phyloP scores from a whole-genome alignment of 1,140 invertebrate genomes.

The Amyelois transitella region DNA sequence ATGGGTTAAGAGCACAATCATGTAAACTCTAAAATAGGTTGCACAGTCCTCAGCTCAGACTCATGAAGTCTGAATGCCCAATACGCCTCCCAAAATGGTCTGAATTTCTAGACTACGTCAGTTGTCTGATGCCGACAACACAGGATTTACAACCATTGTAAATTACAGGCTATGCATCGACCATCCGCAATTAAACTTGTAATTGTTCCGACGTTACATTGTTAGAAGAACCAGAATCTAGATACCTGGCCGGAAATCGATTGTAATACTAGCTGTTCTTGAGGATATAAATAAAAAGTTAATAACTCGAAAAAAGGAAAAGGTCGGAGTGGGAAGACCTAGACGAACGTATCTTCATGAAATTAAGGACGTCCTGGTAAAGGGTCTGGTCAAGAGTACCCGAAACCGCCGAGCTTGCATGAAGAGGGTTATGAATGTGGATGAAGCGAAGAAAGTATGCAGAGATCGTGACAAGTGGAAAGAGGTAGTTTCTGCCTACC shows the following conservation, averaged over 20 bases:
- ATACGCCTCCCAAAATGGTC: constrained; percentile 4
- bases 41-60: neutral
- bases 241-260: neutral
- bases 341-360: too few species aligned
- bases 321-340: too few species aligned
- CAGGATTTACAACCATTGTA: neutral
- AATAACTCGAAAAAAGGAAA: too few species aligned
- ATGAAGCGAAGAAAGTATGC: too few species aligned
- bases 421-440: too few species aligned
- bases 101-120: neutral
- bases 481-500: too few species aligned
- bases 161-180: neutral
- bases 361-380: too few species aligned
- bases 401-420: too few species aligned
- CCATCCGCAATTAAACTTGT: neutral
- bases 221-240: neutral
- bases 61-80: constrained; percentile 12
- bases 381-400: too few species aligned
- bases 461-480: too few species aligned
- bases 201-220: neutral
- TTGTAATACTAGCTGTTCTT: neutral
- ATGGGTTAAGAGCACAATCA: too few species aligned
- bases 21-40: neutral
- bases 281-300: too few species aligned
- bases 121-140: neutral